Evolutionary conservation across 2,113 vertebrate genomes (phyloP).

Genomic region (Paradisaea rubra): DNA sequence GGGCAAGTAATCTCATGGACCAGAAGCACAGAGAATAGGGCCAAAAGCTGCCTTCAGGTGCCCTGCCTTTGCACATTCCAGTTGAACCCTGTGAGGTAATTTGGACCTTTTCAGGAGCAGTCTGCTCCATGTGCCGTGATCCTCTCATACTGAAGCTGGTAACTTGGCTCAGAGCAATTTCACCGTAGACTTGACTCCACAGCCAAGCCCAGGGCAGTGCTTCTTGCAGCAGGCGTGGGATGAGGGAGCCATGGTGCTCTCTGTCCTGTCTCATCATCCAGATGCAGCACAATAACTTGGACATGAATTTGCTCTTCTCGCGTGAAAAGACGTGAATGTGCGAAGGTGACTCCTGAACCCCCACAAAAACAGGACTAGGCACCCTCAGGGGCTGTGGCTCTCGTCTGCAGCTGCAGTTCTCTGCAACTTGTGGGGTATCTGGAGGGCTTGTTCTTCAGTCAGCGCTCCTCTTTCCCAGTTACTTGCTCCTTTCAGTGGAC

Average conservation of each 20-base stretch:
- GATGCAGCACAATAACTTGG: not conserved
- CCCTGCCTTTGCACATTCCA: not conserved
- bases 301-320: accelerated
- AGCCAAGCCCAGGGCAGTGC: not conserved
- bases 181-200: not conserved
- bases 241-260: accelerated
- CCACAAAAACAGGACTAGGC: not conserved
- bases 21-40: not conserved
- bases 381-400: not conserved
- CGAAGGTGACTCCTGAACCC: not conserved
- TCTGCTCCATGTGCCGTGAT: accelerated
- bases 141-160: not conserved
- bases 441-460: not conserved
- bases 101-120: not conserved
- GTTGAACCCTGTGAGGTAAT: conserved; percentile 30
- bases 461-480: not conserved
- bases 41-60: not conserved
- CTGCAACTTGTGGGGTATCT: not conserved
- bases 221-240: accelerated
- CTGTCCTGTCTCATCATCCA: not conserved
- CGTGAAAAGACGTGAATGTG: not conserved
- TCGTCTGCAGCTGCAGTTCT: not conserved
- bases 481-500: not conserved
- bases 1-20: not conserved
- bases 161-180: not conserved